A percentile compares a stretch with the other conserved stretches of the same genome.
Evolutionary conservation across 2,113 vertebrate species (phyloP).

Genomic region (Pedetes capensis): DNA sequence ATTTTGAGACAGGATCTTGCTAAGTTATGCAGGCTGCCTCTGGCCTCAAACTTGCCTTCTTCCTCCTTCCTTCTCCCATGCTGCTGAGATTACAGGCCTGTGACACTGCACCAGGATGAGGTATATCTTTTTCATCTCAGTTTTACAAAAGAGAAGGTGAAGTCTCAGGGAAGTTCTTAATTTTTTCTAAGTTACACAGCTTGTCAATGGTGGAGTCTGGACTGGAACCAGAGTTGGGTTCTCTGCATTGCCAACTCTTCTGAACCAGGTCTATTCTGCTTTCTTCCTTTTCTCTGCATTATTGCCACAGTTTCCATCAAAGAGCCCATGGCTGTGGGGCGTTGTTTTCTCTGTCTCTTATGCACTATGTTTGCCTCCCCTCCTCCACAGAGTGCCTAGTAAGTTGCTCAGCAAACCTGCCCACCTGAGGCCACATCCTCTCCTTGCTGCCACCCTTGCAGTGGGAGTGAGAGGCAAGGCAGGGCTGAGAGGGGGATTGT

Average conservation of each 20-base stretch:
- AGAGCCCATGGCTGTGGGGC: not conserved
- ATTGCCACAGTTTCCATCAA: not conserved
- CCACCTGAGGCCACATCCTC: too few relatives aligned
- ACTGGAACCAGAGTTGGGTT: not conserved
- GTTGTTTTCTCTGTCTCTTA: not conserved
- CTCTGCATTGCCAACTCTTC: not conserved
- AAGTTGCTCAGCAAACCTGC: not conserved
- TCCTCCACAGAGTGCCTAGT: not conserved
- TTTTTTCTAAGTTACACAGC: not conserved
- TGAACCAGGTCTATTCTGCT: not conserved
- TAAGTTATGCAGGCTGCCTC: too few relatives aligned
- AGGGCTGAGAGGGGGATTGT: not conserved
- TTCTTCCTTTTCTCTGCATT: not conserved
- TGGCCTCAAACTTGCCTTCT: too few relatives aligned
- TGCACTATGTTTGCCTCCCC: not conserved
- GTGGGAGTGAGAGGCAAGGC: not conserved
- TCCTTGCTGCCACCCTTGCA: accelerated
- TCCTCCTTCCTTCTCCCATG: too few relatives aligned
- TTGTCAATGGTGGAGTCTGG: not conserved
- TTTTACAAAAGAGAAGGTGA: not conserved
- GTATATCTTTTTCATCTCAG: not conserved
- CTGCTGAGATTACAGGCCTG: too few relatives aligned
- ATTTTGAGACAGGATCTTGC: too few relatives aligned
- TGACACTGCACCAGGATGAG: too few relatives aligned
- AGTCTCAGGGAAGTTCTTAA: not conserved